Evolutionary conservation across 2,113 vertebrate genomes (phyloP).

Genomic region (Scalopus aquaticus): DNA sequence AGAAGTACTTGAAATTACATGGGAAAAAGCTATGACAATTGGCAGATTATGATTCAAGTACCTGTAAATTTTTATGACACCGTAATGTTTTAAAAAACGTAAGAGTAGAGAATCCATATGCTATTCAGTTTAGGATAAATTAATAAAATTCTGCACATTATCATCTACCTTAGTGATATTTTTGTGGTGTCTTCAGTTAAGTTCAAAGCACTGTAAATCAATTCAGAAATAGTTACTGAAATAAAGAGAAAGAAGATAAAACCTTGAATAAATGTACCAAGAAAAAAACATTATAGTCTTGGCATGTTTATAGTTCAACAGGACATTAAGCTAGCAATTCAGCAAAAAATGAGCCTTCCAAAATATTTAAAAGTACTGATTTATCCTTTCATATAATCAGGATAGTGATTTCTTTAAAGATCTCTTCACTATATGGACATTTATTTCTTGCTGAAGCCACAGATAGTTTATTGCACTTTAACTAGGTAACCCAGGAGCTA

Average conservation of each 20-base stretch:
- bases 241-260: constrained; percentile 67
- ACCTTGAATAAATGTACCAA: constrained; percentile 81
- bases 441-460: constrained; percentile 11
- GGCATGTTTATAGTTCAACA: constrained; percentile 62
- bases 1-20: constrained; percentile 74
- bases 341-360: constrained; percentile 40
- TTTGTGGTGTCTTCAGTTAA: constrained; percentile 66
- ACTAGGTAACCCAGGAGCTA: not conserved
- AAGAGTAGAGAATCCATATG: constrained; percentile 54
- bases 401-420: constrained; percentile 24
- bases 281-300: constrained; percentile 76
- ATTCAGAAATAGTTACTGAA: constrained; percentile 75
- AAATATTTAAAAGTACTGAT: constrained; percentile 48
- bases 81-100: constrained; percentile 50
- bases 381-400: not conserved
- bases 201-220: constrained; percentile 78
- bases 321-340: constrained; percentile 46
- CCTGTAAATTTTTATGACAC: constrained; percentile 68
- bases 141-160: constrained; percentile 75
- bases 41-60: constrained; percentile 71
- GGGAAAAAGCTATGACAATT: constrained; percentile 68
- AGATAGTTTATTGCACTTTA: not conserved
- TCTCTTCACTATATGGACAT: not conserved
- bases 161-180: constrained; percentile 73
- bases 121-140: constrained; percentile 21